Percentiles rank a stretch among this genome's conserved stretches.
Conservation (phyloP, 1,140 invertebrate species). For the Zaprionus kolodkinae region DNA sequence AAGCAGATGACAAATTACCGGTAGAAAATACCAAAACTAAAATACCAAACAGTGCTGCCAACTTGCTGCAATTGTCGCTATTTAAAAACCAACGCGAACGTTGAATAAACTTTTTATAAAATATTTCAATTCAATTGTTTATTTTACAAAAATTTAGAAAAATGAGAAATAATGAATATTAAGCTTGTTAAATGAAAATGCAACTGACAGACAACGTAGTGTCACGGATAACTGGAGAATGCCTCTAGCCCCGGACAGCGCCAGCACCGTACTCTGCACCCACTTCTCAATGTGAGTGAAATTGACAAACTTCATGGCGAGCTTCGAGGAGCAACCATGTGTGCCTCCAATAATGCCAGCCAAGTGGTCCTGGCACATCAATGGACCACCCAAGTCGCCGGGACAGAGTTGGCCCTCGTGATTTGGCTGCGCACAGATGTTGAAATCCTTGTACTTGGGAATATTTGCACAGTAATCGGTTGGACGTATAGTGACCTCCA, state of each 20-base stretch:
- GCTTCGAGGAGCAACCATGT: conserved; percentile 9
- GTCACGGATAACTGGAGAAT: neutral
- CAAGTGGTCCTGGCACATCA: conserved; percentile 40
- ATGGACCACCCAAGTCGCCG: conserved; percentile 62
- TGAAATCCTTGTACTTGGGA: neutral
- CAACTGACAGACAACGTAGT: neutral
- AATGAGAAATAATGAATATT: neutral
- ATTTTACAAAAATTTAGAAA: too few species aligned
- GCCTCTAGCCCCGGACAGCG: neutral
- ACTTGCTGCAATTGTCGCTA: neutral
- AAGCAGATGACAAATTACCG: neutral
- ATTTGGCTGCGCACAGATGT: conserved; percentile 34
- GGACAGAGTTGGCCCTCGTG: conserved; percentile 28
- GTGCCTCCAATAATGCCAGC: conserved; percentile 53
- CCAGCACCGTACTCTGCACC: conserved; percentile 7
- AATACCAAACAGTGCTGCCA: conserved; percentile 28
- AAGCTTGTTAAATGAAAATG: neutral
- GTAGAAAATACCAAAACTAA: neutral
- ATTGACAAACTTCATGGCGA: conserved; percentile 50
- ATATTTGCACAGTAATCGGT: neutral
- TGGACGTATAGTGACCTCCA: conserved; percentile 24
- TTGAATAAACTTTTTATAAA: neutral
- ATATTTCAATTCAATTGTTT: too few species aligned
- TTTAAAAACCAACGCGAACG: neutral
- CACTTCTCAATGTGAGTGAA: conserved; percentile 16